These are phyloP conservation scores for Dendrophyllia cribrosa DNA, from an alignment of 64 coral and sea anemone species.

Conservation along the genomic window DNA sequence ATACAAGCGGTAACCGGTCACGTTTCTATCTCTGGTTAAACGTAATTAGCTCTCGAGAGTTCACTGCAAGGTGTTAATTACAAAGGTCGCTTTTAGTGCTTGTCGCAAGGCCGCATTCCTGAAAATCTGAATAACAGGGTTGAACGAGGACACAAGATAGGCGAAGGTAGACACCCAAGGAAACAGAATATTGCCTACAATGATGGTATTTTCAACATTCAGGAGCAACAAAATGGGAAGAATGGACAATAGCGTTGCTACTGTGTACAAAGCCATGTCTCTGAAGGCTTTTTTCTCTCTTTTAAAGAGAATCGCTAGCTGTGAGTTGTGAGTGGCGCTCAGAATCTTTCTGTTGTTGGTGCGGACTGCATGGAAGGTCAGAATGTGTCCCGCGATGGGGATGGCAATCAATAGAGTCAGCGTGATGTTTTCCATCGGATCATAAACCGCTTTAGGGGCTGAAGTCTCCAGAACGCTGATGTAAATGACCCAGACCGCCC, in stretches of 20 bases:
- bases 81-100: too few species aligned
- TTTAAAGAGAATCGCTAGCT: background rate
- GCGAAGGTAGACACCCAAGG: background rate
- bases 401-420: background rate
- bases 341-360: conserved; percentile 2
- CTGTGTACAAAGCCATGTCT: conserved; percentile 7
- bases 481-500: too few species aligned
- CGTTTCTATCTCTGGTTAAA: too few species aligned
- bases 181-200: background rate
- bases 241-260: background rate
- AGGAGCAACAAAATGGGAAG: background rate
- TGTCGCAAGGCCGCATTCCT: too few species aligned
- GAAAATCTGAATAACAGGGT: background rate
- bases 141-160: background rate
- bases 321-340: background rate
- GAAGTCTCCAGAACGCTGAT: too few species aligned
- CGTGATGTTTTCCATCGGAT: background rate
- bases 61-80: too few species aligned
- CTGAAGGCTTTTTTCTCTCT: background rate
- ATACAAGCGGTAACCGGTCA: too few species aligned
- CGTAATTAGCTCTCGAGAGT: too few species aligned
- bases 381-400: background rate
- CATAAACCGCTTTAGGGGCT: too few species aligned
- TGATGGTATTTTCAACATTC: background rate
- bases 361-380: background rate